Evolutionary conservation across 2,888 invertebrate genomes (phyloP), one percentile per base, ranked within the genome.

Genomic region (Amorpha juglandis): DNA sequence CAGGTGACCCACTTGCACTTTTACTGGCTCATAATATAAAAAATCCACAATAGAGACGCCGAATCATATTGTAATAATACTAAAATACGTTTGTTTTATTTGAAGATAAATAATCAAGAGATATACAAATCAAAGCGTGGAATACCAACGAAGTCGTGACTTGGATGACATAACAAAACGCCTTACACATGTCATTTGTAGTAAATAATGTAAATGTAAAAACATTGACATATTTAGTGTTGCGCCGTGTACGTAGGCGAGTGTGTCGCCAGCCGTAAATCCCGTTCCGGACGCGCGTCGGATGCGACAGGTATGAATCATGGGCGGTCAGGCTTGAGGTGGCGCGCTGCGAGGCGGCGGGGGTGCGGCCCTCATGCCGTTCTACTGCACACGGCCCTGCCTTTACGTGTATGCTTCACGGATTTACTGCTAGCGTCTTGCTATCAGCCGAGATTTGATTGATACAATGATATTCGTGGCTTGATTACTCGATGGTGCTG

Each of bases 291-390:
- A 70, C 67, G 67, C 70, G 67, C 55, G 75, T 71, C 76, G 79
- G 77, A 74, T 71, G 75, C 71, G 73, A 64, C 67, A 51, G 52
- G 67, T 62, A 64, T 67, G 67, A 67, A 62, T 50, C 64, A 64
- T 67, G 47, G 52, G 71, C 69, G 64, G 80, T 78, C 85, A 86
- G 86, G 58, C 50, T 11, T 7, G 45, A n/a, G 33, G 19, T 21
- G 55, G 42, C 38, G 35, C 8, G 21, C 9, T 8, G 45, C 62
- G 62, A 7, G 11, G 58, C n/a, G n/a, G n/a, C n/a, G 42, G 58
- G 42, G 42, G 6, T 9, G 42, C 19, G 42, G 58, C 19, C 58
- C 58, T 42, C 58, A 19, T 19, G 58, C 38, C 42, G 58, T 38
- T 12, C 38, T 42, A 58, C 38, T 58, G 58, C 42, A 19, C 58